These are phyloP conservation scores for Halichondria panicea DNA, from an alignment of 37 sponge, comb jelly and placozoan genomes.

Conservation along the genomic window DNA sequence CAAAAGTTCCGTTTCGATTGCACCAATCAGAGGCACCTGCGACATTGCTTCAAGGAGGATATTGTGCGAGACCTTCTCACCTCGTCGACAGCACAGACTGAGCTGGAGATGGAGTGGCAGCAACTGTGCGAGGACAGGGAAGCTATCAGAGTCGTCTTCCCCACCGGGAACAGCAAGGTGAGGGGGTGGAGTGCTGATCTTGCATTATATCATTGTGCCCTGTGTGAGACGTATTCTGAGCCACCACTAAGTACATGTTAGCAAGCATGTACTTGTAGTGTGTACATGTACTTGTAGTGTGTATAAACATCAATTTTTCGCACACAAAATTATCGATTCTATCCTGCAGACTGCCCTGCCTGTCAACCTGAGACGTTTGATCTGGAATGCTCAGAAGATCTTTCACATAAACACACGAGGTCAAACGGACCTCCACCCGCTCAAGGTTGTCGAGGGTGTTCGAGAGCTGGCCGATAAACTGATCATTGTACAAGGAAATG, in stretches of 20 bases:
- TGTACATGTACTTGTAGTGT: background rate
- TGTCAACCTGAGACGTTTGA: conserved; percentile 88
- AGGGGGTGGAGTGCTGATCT: background rate
- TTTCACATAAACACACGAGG: conserved; percentile 85
- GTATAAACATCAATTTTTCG: background rate
- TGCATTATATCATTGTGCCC: background rate
- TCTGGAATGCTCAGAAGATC: conserved; percentile 97
- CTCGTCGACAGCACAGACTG: conserved; percentile 65
- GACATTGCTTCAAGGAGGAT: conserved; percentile 72
- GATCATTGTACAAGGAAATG: conserved; percentile 91
- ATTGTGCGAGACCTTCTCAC: conserved; percentile 78
- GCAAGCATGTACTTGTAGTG: background rate
- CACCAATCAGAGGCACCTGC: conserved; percentile 84
- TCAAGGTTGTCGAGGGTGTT: conserved; percentile 88
- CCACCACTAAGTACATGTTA: background rate
- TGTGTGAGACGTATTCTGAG: background rate
- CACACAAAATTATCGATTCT: background rate
- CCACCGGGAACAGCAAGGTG: conserved; percentile 78
- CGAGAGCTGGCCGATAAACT: conserved; percentile 80
- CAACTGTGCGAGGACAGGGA: conserved; percentile 88
- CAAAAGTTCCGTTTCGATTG: conserved; percentile 85
- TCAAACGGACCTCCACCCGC: conserved; percentile 88
- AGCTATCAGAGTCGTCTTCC: conserved; percentile 84
- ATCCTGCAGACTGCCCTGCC: conserved; percentile 79
- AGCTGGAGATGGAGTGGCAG: conserved; percentile 82